Evolutionary conservation across 2,113 vertebrate species (phyloP).

Genomic region (Psettodes erumei): DNA sequence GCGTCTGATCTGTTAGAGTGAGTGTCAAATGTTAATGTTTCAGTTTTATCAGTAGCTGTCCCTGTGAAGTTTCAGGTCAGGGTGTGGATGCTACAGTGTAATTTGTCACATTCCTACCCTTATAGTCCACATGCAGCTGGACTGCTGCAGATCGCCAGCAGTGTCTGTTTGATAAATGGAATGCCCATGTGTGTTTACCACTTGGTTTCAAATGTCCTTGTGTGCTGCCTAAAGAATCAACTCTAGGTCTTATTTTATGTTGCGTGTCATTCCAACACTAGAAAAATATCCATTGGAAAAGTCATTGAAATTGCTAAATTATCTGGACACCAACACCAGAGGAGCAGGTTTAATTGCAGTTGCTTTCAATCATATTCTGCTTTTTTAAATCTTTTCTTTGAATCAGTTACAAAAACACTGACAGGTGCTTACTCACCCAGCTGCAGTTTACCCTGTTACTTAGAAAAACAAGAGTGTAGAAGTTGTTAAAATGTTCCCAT

Average conservation of each 20-base stretch:
- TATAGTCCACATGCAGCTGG: background rate
- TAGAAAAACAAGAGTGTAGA: background rate
- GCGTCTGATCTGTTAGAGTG: slow-evolving; percentile 22
- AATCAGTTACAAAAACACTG: background rate
- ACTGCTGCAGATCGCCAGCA: slow-evolving; percentile 2
- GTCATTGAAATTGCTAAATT: background rate
- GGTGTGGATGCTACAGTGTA: slow-evolving; percentile 21
- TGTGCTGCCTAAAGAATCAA: slow-evolving; percentile 24
- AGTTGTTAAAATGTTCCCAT: background rate
- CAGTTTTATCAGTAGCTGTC: slow-evolving; percentile 32
- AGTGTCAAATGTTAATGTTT: slow-evolving; percentile 42
- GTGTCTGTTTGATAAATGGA: slow-evolving; percentile 32
- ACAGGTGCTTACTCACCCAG: background rate
- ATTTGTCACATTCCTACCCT: slow-evolving; percentile 23
- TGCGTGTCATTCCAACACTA: background rate
- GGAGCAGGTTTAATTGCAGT: slow-evolving; percentile 6
- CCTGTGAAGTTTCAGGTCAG: slow-evolving; percentile 36
- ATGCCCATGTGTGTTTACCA: slow-evolving; percentile 13
- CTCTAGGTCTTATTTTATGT: slow-evolving; percentile 17
- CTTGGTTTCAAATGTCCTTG: slow-evolving; percentile 31
- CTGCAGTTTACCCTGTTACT: background rate
- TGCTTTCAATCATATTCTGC: slow-evolving; percentile 25
- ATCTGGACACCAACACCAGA: background rate
- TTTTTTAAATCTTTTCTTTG: background rate
- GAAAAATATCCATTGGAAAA: background rate